A percentile compares a stretch with the other conserved stretches of the same genome.
Conservation (phyloP, 2,888 invertebrate genomes). For the Cryptocheilus praepositus region DNA sequence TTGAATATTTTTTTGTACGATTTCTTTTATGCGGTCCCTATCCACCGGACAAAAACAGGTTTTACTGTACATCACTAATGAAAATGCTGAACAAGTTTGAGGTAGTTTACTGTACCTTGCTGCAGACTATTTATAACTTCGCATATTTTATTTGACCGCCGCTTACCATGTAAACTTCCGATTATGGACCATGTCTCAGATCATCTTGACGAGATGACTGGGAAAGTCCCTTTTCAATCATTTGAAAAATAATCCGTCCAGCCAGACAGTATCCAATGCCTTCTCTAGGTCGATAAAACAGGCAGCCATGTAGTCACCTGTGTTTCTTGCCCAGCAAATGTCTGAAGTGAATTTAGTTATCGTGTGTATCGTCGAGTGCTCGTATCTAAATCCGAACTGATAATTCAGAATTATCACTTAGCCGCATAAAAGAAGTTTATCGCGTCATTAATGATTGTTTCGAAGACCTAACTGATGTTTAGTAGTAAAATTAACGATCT, state of each 20-base stretch:
- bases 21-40: too few relatives aligned
- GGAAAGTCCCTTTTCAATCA: constrained; percentile 1
- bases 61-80: constrained; percentile 16
- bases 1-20: too few relatives aligned
- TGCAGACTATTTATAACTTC: constrained; percentile 32
- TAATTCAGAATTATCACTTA: background rate
- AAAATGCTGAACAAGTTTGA: constrained; percentile 21
- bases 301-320: constrained; percentile 33
- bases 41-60: too few relatives aligned
- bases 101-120: constrained; percentile 37
- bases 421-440: constrained; percentile 16
- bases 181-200: constrained; percentile 20
- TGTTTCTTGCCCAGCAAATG: background rate
- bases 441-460: constrained; percentile 41
- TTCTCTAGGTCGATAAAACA: constrained; percentile 8
- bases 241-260: background rate
- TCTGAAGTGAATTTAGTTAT: background rate
- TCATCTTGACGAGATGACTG: background rate
- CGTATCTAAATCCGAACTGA: background rate
- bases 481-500: constrained; percentile 37
- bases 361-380: constrained; percentile 2
- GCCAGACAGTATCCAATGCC: constrained; percentile 13
- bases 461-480: constrained; percentile 54
- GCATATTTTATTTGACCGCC: constrained; percentile 9
- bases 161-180: constrained; percentile 15